Evolutionary conservation across 2,797 vertebrate genomes (phyloP), one percentile per base, ranked within the genome.

Genomic region (Ceryle rudis): DNA sequence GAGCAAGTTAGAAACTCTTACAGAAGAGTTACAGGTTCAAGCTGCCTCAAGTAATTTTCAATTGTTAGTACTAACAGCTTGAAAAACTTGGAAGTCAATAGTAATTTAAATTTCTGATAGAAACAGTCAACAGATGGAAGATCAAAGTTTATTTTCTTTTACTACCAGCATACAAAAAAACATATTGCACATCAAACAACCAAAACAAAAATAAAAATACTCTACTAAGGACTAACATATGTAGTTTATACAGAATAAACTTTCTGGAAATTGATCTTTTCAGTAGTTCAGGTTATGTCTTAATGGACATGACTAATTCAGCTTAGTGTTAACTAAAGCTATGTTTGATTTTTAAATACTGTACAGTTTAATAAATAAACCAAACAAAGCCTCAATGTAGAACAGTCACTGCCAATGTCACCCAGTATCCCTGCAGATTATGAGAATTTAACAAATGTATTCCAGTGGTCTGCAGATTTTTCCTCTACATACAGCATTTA

Each of bases 101-200:
- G 69, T 71, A 96, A 90, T 97, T 95, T 89, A 75, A 72, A 73
- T 94, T 96, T 94, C 54, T 94, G 84, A 97, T 87, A 95, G 98
- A 97, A 98, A 97, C 97, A 98, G 99, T 98, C 98, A 98, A 97
- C 97, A 99, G 98, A 98, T 99, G 98, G 98, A 99, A 99, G 99
- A 99, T 99, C 99, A 98, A 99, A 99, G 99, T 99, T 99, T 99
- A 99, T 99, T 99, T 99, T 99, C 98, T 99, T 98, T 99, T 99
- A 99, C 99, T 99, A 99, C 98, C 98, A 99, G 99, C 99, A 99
- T 99, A 99, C 99, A 99, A 99, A 97, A 96, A 98, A 99, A 99
- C 99, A 99, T 99, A 99, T 99, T 99, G 99, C 99, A 99, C 99
- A 99, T 99, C 99, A 99, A 99, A 99, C 99, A 99, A 99, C 98